Conservation (phyloP, 2,888 invertebrate species). For the Hipparchia sbordonii region DNA sequence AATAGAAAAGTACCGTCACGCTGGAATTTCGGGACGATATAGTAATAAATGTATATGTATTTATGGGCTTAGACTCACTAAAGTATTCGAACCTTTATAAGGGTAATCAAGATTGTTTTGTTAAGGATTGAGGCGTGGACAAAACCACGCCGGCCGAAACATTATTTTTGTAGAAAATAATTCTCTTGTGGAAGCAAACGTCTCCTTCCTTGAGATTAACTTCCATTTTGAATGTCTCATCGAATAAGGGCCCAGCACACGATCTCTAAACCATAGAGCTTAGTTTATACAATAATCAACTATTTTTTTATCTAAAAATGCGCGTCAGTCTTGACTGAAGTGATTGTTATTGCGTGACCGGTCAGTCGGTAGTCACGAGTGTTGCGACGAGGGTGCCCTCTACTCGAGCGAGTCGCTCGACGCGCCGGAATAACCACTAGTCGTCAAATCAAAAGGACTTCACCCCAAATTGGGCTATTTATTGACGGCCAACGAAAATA, state of each 20-base stretch:
- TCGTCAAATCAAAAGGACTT: constrained; percentile 4
- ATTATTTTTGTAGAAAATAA: too few relatives aligned
- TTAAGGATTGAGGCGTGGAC: too few relatives aligned
- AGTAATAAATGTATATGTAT: too few relatives aligned
- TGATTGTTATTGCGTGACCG: constrained; percentile 45
- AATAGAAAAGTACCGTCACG: too few relatives aligned
- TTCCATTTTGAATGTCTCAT: background rate
- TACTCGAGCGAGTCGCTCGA: constrained; percentile 15
- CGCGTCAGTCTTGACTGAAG: constrained; percentile 57
- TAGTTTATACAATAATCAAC: constrained; percentile 47
- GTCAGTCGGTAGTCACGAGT: constrained; percentile 61
- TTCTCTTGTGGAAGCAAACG: too few relatives aligned
- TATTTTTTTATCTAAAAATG: constrained; percentile 73
- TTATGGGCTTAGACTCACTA: too few relatives aligned
- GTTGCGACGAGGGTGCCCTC: constrained; percentile 10
- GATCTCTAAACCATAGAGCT: constrained; percentile 27
- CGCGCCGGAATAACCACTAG: background rate
- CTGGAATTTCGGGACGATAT: too few relatives aligned
- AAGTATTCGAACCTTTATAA: too few relatives aligned
- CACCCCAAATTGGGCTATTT: background rate
- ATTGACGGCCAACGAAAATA: background rate
- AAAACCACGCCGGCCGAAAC: too few relatives aligned
- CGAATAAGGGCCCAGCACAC: constrained; percentile 11
- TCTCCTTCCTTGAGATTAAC: too few relatives aligned
- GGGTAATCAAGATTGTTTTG: too few relatives aligned